Evolutionary conservation across 2,797 vertebrate species (phyloP).

Genomic region (Pipistrellus nathusii): DNA sequence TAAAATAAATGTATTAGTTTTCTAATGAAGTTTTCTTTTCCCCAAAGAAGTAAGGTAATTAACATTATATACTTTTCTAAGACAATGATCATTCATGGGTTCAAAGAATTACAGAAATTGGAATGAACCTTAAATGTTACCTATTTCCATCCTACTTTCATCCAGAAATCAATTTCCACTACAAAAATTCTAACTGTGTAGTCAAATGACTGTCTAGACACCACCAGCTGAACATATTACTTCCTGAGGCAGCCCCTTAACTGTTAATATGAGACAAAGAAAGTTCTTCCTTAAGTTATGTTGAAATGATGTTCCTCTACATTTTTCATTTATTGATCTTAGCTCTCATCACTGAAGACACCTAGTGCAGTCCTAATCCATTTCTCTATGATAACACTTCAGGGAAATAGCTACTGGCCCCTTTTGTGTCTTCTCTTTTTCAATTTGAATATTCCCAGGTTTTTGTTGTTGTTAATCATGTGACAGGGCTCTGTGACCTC

Average conservation of each 20-base stretch:
- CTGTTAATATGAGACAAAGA: neutral
- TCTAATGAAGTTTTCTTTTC: neutral
- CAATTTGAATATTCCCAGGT: neutral
- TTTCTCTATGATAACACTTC: neutral
- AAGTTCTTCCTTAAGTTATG: neutral
- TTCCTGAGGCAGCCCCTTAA: neutral
- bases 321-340: neutral
- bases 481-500: neutral
- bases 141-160: neutral
- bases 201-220: neutral
- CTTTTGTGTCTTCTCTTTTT: neutral
- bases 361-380: neutral
- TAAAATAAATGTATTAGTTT: neutral
- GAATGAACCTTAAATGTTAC: neutral
- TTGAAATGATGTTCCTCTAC: neutral
- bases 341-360: neutral
- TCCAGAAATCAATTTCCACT: neutral
- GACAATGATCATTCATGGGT: neutral
- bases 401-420: neutral
- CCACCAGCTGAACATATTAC: neutral
- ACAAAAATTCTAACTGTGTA: neutral
- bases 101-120: neutral
- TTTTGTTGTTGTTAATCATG: neutral
- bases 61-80: neutral
- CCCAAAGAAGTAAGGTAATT: neutral